phyloP scores from a whole-genome alignment of 2,113 vertebrate species.

The Panthera tigris region DNA sequence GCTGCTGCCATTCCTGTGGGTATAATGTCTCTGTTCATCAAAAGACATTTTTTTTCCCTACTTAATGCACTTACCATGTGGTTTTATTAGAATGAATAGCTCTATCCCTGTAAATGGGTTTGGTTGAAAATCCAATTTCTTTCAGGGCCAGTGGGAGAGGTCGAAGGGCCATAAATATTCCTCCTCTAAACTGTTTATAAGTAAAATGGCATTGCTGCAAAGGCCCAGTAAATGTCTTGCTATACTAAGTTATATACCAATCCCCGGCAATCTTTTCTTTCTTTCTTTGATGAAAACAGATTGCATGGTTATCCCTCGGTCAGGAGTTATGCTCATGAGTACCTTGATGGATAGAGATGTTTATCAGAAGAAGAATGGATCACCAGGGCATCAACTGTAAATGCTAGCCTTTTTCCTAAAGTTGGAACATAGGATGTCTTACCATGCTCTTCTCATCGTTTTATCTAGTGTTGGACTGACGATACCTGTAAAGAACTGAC shows the following conservation, averaged over 20 bases:
- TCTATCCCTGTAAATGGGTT: constrained; percentile 62
- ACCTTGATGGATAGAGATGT: neutral
- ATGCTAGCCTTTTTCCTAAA: neutral
- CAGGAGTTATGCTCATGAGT: neutral
- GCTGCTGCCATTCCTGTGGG: neutral
- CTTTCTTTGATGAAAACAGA: constrained; percentile 34
- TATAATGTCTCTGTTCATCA: constrained; percentile 49
- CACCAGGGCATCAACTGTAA: neutral
- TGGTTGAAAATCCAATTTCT: constrained; percentile 73
- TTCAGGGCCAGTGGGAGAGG: constrained; percentile 48
- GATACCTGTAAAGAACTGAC: neutral
- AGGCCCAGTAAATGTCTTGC: constrained; percentile 9
- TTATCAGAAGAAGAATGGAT: neutral
- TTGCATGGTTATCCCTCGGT: neutral
- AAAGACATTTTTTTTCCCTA: neutral
- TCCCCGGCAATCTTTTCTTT: constrained; percentile 20
- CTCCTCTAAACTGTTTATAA: constrained; percentile 53
- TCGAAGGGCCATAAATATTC: constrained; percentile 57
- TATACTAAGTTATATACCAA: constrained; percentile 42
- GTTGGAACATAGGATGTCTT: neutral
- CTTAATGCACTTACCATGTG: constrained; percentile 46
- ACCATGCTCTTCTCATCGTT: neutral
- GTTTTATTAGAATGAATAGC: constrained; percentile 70
- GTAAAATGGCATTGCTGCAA: constrained; percentile 48
- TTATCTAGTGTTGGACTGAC: neutral